phyloP scores from a whole-genome alignment of 1,140 invertebrate species.

The Paraescarpia echinospica region DNA sequence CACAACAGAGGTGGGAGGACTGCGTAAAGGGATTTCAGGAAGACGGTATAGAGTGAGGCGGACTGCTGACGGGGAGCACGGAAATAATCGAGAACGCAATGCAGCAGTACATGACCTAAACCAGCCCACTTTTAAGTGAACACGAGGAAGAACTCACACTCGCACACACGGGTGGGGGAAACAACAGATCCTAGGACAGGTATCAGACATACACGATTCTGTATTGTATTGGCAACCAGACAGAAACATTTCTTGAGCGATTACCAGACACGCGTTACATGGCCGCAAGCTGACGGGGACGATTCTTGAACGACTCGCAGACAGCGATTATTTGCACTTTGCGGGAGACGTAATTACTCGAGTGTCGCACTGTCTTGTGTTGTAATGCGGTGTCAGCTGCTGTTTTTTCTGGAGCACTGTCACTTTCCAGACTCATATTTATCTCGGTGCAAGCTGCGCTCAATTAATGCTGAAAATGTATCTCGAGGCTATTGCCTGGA shows the following conservation, averaged over 20 bases:
- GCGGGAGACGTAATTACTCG: background rate
- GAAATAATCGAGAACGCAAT: too few species aligned
- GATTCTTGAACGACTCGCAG: too few species aligned
- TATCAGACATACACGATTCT: too few species aligned
- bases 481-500: background rate
- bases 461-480: background rate
- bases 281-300: background rate
- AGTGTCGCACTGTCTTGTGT: background rate
- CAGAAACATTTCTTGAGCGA: background rate
- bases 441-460: background rate
- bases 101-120: too few species aligned
- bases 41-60: too few species aligned
- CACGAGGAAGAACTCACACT: too few species aligned
- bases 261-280: background rate
- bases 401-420: background rate
- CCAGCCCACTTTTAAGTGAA: too few species aligned
- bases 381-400: background rate
- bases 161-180: too few species aligned
- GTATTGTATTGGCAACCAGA: background rate
- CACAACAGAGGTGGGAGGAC: too few species aligned
- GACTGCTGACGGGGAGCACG: too few species aligned
- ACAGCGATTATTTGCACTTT: background rate
- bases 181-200: too few species aligned
- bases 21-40: too few species aligned
- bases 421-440: background rate